These are phyloP conservation scores for Sweltsa coloradensis DNA, from an alignment of 1,140 invertebrate genomes.

Conservation along the genomic window DNA sequence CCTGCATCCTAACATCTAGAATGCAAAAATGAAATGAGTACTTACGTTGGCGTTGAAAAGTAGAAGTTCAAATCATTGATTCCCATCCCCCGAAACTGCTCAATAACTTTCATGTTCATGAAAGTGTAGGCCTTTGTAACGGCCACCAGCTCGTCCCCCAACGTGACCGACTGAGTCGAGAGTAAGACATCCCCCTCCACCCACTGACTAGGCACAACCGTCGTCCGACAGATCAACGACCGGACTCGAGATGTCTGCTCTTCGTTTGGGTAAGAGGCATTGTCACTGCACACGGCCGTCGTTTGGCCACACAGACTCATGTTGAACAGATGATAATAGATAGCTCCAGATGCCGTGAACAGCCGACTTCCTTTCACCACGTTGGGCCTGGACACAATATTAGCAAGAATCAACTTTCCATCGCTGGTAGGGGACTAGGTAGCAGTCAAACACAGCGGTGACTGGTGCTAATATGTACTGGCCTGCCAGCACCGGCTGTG, in stretches of 20 bases:
- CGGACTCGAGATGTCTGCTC: constrained; percentile 16
- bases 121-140: constrained; percentile 28
- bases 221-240: constrained; percentile 35
- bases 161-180: constrained; percentile 36
- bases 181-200: constrained; percentile 22
- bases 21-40: no score
- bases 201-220: constrained; percentile 31
- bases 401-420: no score
- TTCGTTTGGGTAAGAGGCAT: constrained; percentile 27
- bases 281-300: constrained; percentile 32
- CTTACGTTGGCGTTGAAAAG: constrained; percentile 31
- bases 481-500: no score
- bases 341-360: constrained; percentile 42
- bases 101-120: constrained; percentile 25
- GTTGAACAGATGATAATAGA: constrained; percentile 46
- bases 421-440: no score
- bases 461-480: no score
- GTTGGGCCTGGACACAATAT: constrained; percentile 30
- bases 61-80: constrained; percentile 31
- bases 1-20: no score
- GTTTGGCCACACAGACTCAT: constrained; percentile 38
- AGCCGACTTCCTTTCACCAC: constrained; percentile 31
- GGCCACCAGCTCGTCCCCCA: constrained; percentile 36
- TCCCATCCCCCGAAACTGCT: constrained; percentile 22
- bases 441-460: no score